Base-by-base conservation (phyloP, 1,140 invertebrate genomes). In the Delia radicum region DNA sequence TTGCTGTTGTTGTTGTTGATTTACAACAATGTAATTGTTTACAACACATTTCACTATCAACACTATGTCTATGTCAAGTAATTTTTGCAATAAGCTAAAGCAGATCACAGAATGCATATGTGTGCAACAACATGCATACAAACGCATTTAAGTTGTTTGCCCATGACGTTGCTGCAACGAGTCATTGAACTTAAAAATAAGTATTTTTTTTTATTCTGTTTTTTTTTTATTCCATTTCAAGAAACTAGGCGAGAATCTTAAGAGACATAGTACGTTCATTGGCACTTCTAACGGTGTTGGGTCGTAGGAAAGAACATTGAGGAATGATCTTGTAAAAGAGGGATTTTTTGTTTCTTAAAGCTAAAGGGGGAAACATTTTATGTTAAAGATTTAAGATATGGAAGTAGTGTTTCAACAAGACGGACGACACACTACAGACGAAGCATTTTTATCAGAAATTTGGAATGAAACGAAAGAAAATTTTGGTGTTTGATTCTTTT, bases 171-270 rank as follows among this genome's bases (percentile, higher is more conserved):
- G 78, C 77, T 71, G 67, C 13, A 8, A 33, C 73, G 73, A 83
- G 81, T 83, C 81, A 83, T 83, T 83, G 81, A 83, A 83, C 81
- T 81, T 83, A 81, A 77, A 76, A 69, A 69, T 18, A 67, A 26
- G 24, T 69, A 33, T 69, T 69, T 69, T 33, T 69, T 69, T 33
- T 33, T 18, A 12, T 33, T 37, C 8, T 33, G 21, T 21, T 69
- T 67, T 62, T 62, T n/a, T 62, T 26, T 63, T 13, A 63, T 63
- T 24, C 15, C 28, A 27, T 63, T 69, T 69, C 6, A 33, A 69
- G 65, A 69, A 69, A 69, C 65, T 69, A 69, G 65, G 65, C 65
- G 31, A 69, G 65, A 33, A 69, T 69, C 18, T 69, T 21, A 69
- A 33, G 21, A 55, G 48, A 55, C 48, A 18, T n/a, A 55, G 48